These are phyloP conservation scores for Pantherophis guttatus DNA, from an alignment of 2,113 vertebrate species.

Conservation along the genomic window DNA sequence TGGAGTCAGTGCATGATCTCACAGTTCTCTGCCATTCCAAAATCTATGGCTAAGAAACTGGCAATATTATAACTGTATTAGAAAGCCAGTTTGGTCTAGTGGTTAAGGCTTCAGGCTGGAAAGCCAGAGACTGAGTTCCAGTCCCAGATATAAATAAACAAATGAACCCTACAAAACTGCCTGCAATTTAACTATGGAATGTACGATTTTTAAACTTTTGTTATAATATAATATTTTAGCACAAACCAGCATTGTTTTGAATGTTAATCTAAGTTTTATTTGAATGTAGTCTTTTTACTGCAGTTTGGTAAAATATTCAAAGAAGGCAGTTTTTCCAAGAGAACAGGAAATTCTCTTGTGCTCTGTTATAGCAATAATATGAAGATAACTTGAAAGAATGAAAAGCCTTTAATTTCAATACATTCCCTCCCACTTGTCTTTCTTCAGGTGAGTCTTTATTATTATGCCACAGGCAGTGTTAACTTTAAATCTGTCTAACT, in stretches of 20 bases:
- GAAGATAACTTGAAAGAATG: slow-evolving; percentile 2
- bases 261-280: not conserved
- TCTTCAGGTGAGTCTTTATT: slow-evolving; percentile 5
- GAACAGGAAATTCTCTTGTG: slow-evolving; percentile 6
- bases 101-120: too few relatives aligned
- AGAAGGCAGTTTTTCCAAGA: not conserved
- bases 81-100: not conserved
- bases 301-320: not conserved
- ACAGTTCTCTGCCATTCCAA: not conserved
- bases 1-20: not conserved
- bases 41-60: not conserved
- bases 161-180: not conserved
- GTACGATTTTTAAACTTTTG: not conserved
- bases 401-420: not conserved
- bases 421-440: not conserved
- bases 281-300: not conserved
- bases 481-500: not conserved
- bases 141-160: not conserved
- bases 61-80: not conserved
- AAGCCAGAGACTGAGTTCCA: not conserved
- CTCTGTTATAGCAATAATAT: slow-evolving; percentile 20
- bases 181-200: not conserved
- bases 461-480: not conserved
- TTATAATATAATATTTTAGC: not conserved
- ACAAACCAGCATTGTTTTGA: not conserved